A percentile compares a stretch with the other conserved stretches of the same genome.
These are phyloP conservation scores for Phragmatobia fuliginosa DNA, from an alignment of 2,888 invertebrate species.

Conservation along the genomic window DNA sequence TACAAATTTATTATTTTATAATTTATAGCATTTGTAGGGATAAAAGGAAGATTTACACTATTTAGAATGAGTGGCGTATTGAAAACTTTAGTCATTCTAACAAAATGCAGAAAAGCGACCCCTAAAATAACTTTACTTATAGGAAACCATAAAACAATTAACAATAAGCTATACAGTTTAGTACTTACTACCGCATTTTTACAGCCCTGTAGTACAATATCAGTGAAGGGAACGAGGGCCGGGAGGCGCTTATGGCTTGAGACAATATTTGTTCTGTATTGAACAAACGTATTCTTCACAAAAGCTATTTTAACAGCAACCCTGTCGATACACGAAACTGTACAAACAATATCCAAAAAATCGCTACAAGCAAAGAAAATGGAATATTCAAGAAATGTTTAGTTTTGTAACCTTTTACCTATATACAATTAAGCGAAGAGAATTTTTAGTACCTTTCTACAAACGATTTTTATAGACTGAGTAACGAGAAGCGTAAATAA, in stretches of 20 bases:
- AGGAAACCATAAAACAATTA: not conserved
- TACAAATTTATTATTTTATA: too few relatives aligned
- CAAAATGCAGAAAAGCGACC: not conserved
- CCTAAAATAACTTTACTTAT: not conserved
- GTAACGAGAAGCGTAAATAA: too few relatives aligned
- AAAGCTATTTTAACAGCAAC: slow-evolving; percentile 55
- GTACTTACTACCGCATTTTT: slow-evolving; percentile 39
- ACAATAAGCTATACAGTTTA: not conserved
- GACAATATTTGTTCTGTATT: slow-evolving; percentile 67
- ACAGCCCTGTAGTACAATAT: slow-evolving; percentile 46
- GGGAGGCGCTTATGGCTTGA: slow-evolving; percentile 57
- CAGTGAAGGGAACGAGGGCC: slow-evolving; percentile 38
- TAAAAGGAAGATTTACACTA: too few relatives aligned
- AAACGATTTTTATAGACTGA: too few relatives aligned
- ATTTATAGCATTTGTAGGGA: too few relatives aligned
- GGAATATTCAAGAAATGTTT: slow-evolving; percentile 20
- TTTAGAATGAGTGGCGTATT: not conserved
- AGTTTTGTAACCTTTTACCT: slow-evolving; percentile 14
- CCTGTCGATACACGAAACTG: slow-evolving; percentile 46
- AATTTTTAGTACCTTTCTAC: too few relatives aligned
- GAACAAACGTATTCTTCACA: slow-evolving; percentile 56
- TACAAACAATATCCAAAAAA: slow-evolving; percentile 43
- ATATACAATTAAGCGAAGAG: too few relatives aligned
- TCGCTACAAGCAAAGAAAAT: slow-evolving; percentile 25
- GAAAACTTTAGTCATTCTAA: not conserved